Base-by-base conservation (phyloP, 2,797 vertebrate genomes). In the Allobates femoralis region DNA sequence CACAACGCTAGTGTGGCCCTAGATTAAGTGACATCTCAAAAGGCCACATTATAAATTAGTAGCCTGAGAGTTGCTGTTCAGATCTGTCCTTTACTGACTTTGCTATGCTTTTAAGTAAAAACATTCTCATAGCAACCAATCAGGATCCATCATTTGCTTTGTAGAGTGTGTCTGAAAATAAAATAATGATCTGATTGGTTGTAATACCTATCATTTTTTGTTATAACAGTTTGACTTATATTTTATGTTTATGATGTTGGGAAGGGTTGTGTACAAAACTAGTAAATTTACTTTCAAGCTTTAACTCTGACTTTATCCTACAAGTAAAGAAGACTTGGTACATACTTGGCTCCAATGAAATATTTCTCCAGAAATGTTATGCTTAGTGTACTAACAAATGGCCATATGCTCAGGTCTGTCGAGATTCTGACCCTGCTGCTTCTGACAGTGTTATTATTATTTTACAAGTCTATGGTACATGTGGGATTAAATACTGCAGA, bases 401-500 rank as follows among this genome's bases (percentile, higher is more conserved):
- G 69, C 69, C 34, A 73, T 73, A 46, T 71, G 69, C 69, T 46
- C 34, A 73, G 34, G 69, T 73, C 69, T 41, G 69, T 73, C 2
- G 69, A 46, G 69, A 73, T 41, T 37, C 12, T 69, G 19, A 37
- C 23, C 23, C 3, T 46, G 23, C 34, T 73, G 69, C 34, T 73
- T 21, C 46, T 73, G 69, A 46, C 69, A 73, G 37, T 73, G 19
- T 41, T 73, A 41, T 71, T 41, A 46, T 73, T 46, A 73, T 41
- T 21, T 46, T 73, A n/a, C 3, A 73, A 3, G 23, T 46, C 21
- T 73, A 73, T 73, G 11, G 69, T 46, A 23, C 34, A 41, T 73
- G 23, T 46, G 69, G 69, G 69, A 73, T 46, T 73, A 73, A 73
- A 41, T 73, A 73, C 21, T n/a, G 34, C 37, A 73, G 37, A 73